These are phyloP conservation scores for Caranx ignobilis DNA, from an alignment of 2,113 vertebrate species.

Conservation along the genomic window DNA sequence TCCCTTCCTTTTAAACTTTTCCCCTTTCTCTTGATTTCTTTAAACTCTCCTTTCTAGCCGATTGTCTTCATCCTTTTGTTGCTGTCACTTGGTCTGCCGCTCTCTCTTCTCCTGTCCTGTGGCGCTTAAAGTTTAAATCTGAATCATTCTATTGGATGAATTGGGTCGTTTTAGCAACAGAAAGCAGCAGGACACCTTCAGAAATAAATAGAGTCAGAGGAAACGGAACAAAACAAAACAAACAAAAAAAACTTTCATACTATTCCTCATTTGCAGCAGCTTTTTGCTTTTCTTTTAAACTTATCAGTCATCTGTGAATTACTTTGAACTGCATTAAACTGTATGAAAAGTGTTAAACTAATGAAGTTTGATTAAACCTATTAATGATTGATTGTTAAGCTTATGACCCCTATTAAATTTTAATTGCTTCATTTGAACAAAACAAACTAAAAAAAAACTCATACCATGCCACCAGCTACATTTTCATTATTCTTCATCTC, in stretches of 20 bases:
- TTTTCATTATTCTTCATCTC: background rate
- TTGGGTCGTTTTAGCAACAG: background rate
- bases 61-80: slow-evolving; percentile 9
- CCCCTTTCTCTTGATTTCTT: slow-evolving; percentile 21
- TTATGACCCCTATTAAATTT: background rate
- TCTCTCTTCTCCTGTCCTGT: background rate
- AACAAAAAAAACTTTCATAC: too few relatives aligned
- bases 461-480: too few relatives aligned
- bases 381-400: background rate
- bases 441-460: background rate
- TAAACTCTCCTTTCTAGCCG: slow-evolving; percentile 30
- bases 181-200: background rate
- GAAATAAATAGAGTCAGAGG: background rate
- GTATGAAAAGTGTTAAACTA: too few relatives aligned
- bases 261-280: too few relatives aligned
- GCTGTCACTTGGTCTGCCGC: background rate
- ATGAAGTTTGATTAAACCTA: too few relatives aligned
- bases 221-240: background rate
- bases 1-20: slow-evolving; percentile 20
- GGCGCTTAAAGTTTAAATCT: background rate
- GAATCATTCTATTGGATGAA: background rate
- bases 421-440: slow-evolving; percentile 8
- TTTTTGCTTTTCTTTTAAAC: too few relatives aligned
- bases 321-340: too few relatives aligned
- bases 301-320: too few relatives aligned